A percentile compares a stretch with the other conserved stretches of the same genome.
These are phyloP conservation scores for Temnothorax rugatulus DNA, from an alignment of 2,888 invertebrate species.

Conservation along the genomic window DNA sequence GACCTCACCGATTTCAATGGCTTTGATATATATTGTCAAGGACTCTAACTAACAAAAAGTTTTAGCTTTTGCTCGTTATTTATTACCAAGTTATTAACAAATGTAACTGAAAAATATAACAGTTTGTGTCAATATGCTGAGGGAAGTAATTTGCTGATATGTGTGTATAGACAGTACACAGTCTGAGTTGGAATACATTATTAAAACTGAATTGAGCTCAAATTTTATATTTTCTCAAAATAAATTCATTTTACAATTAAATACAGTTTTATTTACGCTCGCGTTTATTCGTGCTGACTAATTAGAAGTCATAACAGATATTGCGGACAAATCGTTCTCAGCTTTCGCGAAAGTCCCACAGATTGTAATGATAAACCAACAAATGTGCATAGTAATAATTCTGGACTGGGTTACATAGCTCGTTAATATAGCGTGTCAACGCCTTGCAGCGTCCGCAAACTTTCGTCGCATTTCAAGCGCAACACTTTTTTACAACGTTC, in stretches of 20 bases:
- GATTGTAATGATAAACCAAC: slow-evolving; percentile 32
- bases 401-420: not conserved
- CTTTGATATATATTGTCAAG: no score
- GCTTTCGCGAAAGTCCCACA: not conserved
- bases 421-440: slow-evolving; percentile 42
- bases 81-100: no score
- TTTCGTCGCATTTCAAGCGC: slow-evolving; percentile 31
- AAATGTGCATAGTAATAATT: slow-evolving; percentile 32
- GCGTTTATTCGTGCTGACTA: not conserved
- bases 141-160: no score
- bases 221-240: not conserved
- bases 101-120: no score
- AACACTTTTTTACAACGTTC: slow-evolving; percentile 10
- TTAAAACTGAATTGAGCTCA: not conserved
- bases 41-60: no score
- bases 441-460: slow-evolving; percentile 7
- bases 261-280: not conserved
- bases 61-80: no score
- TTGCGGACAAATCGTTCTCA: not conserved
- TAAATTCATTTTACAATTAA: not conserved
- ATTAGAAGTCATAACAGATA: slow-evolving; percentile 6
- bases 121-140: no score
- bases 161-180: no score
- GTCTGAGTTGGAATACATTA: not conserved
- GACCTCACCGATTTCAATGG: no score